Evolutionary conservation across 2,113 vertebrate genomes (phyloP).

Genomic region (Thinocorus orbignyianus): DNA sequence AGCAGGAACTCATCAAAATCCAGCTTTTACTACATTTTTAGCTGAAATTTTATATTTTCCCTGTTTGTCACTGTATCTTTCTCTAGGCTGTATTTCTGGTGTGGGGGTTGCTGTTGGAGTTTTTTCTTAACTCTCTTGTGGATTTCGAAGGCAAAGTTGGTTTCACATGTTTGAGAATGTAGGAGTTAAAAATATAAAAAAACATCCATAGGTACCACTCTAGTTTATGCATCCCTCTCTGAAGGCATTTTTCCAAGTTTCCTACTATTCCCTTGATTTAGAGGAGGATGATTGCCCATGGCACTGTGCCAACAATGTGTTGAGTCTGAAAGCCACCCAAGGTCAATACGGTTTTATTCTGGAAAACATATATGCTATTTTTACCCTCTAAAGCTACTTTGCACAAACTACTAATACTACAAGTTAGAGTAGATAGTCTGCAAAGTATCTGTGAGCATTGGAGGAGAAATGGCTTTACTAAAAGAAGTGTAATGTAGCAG

Average conservation of each 20-base stretch:
- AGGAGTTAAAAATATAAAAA: background rate
- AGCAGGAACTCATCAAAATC: background rate
- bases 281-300: background rate
- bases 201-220: background rate
- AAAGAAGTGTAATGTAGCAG: background rate
- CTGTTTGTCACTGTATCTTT: background rate
- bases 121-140: background rate
- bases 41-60: background rate
- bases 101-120: accelerated
- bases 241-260: background rate
- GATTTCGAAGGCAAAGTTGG: background rate
- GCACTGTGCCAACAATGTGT: background rate
- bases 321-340: background rate
- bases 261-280: background rate
- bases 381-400: background rate
- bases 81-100: background rate
- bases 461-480: background rate
- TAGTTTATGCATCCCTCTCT: background rate
- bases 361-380: background rate
- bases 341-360: background rate
- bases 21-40: background rate
- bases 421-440: background rate
- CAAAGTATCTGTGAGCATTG: background rate
- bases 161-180: background rate
- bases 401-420: background rate